Evolutionary conservation across 2,113 vertebrate species (phyloP), one percentile per base, ranked within the genome.

Genomic region (Gila orcuttii): DNA sequence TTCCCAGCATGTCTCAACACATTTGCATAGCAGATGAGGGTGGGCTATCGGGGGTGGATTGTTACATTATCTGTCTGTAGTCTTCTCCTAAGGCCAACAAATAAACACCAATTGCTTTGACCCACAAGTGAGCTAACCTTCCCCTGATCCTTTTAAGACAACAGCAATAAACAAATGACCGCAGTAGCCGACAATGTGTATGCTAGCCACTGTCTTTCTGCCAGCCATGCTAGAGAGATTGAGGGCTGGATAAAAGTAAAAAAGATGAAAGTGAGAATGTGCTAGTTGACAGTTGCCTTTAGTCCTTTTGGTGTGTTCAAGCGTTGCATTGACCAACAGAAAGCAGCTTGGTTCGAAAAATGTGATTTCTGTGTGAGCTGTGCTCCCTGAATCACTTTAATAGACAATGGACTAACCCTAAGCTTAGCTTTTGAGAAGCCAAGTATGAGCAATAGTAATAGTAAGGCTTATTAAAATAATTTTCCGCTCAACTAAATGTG

Each of bases 91-190:
- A 85, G 45, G 60, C 19, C n/a, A n/a, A 55, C n/a, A 82, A 45
- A 68, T 66, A 52, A 80, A 82, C 75, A 84, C 64, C 78, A 82
- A 82, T 75, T 88, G 87, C 17, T 45, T 50, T 89, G 90, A 88
- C 91, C 88, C 79, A 73, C 1, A 50, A 12, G n/a, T 90, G 89
- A 92, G 82, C 89, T 9, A 28, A 88, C 21, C 78, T 85, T 57
- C 66, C n/a, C 52, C 15, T 36, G 60, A 83, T 69, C 57, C 55
- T n/a, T 79, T 17, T 17, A 60, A 50, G n/a, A 71, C 28, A 82
- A 85, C 39, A 7, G 12, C 81, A 9, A 23, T 84, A 89, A 91
- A 89, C 42, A 87, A 64, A 6, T 11, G 42, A 52, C 79, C 83
- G 76, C 86, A 89, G 68, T 71, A 89, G 75, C 68, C 33, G 75